Evolutionary conservation across 2,797 vertebrate species (phyloP).

Genomic region (Oryzias dopingdopingensis): DNA sequence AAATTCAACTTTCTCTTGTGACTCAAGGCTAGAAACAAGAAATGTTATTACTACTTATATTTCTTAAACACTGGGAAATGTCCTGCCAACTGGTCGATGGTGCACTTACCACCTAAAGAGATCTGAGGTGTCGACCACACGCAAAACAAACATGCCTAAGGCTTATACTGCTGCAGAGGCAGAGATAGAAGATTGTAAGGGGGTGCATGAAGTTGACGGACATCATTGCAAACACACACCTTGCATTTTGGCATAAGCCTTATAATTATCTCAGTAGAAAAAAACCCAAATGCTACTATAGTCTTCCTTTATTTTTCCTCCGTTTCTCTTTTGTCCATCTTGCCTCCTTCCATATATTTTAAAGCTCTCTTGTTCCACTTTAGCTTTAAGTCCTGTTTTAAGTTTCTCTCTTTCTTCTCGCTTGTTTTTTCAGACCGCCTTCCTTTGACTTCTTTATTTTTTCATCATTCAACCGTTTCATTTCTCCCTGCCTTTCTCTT

Average conservation of each 20-base stretch:
- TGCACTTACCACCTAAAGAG: constrained; percentile 63
- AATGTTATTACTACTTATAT: constrained; percentile 52
- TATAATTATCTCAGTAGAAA: constrained; percentile 56
- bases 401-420: constrained; percentile 1
- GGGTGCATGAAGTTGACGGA: constrained; percentile 68
- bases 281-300: constrained; percentile 7
- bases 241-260: constrained; percentile 42
- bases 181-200: constrained; percentile 38
- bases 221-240: constrained; percentile 60
- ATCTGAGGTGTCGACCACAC: constrained; percentile 70
- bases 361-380: background rate
- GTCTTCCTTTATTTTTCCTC: constrained; percentile 8
- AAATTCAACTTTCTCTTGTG: constrained; percentile 38
- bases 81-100: constrained; percentile 41
- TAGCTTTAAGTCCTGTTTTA: background rate
- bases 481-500: background rate
- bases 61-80: constrained; percentile 22
- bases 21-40: constrained; percentile 38
- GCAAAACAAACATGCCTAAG: constrained; percentile 53
- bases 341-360: background rate
- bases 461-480: background rate
- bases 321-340: constrained; percentile 5
- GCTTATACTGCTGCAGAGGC: constrained; percentile 17
- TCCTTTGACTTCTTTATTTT: background rate
- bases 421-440: background rate